phyloP scores from a whole-genome alignment of 1,140 invertebrate species.

The Diplogasteroides magnus region DNA sequence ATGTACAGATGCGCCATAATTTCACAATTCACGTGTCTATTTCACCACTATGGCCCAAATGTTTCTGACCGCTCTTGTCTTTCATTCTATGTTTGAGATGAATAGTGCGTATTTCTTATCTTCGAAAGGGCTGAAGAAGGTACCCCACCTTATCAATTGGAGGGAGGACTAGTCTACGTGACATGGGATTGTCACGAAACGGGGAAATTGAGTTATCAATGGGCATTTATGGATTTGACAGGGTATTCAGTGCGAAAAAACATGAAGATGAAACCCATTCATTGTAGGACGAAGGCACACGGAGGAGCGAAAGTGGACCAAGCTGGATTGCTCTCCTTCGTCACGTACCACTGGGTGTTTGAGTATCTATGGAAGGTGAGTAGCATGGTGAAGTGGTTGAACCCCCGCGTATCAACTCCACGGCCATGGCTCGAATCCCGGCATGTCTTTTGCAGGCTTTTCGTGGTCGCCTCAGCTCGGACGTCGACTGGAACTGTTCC shows the following conservation, averaged over 20 bases:
- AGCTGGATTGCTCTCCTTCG: conserved; percentile 52
- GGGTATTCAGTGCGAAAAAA: background rate
- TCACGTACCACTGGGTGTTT: conserved; percentile 55
- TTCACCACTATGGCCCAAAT: too few species aligned
- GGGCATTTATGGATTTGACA: background rate
- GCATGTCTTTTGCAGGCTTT: background rate
- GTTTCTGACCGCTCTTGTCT: too few species aligned
- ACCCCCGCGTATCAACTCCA: too few species aligned
- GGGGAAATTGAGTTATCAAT: background rate
- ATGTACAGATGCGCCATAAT: too few species aligned
- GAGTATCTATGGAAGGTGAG: conserved; percentile 47
- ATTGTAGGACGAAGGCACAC: conserved; percentile 18
- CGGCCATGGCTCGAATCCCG: too few species aligned
- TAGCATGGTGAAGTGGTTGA: background rate
- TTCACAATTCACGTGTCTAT: too few species aligned
- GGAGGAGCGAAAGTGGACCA: conserved; percentile 34
- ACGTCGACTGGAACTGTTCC: conserved; percentile 28
- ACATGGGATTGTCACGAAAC: background rate
- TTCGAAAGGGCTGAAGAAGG: background rate
- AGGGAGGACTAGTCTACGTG: background rate
- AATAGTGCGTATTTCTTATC: too few species aligned
- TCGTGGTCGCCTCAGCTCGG: conserved; percentile 10
- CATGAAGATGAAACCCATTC: background rate
- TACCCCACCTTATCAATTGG: background rate
- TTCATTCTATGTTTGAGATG: too few species aligned